A percentile compares a stretch with the other conserved stretches of the same genome.
Evolutionary conservation across 2,113 vertebrate genomes (phyloP).

Genomic region (Ophthalmotilapia sp.): DNA sequence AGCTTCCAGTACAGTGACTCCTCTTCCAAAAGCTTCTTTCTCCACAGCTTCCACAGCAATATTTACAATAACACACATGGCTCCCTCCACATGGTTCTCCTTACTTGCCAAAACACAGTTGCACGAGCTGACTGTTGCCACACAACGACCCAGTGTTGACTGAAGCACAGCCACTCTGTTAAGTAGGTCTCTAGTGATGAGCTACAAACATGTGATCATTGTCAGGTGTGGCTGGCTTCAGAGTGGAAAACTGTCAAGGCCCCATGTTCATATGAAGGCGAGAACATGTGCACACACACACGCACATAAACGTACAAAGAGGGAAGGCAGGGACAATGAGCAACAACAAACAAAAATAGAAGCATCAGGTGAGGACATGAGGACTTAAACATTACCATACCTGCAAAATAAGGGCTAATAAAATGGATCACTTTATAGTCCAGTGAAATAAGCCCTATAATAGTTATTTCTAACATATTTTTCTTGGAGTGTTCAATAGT

Average conservation of each 20-base stretch:
- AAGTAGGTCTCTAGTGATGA: neutral
- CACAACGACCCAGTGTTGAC: neutral
- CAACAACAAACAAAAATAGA: neutral
- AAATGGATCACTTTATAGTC: neutral
- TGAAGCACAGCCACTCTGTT: neutral
- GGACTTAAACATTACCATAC: neutral
- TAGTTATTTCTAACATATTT: neutral
- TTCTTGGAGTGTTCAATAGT: neutral
- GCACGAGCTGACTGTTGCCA: neutral
- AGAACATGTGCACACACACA: neutral
- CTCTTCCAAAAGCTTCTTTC: neutral
- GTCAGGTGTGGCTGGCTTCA: neutral
- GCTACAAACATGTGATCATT: neutral
- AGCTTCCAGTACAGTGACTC: neutral
- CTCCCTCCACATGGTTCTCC: neutral
- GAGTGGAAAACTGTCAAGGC: neutral
- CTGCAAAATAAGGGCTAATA: neutral
- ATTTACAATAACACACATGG: neutral
- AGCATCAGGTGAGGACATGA: neutral
- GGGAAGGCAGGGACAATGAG: neutral
- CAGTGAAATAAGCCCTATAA: neutral
- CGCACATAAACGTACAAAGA: neutral
- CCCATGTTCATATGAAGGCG: neutral
- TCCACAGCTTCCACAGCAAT: neutral
- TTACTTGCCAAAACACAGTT: neutral